Conservation (phyloP, 2,888 invertebrate species). For the Ischnus inquisitorius region DNA sequence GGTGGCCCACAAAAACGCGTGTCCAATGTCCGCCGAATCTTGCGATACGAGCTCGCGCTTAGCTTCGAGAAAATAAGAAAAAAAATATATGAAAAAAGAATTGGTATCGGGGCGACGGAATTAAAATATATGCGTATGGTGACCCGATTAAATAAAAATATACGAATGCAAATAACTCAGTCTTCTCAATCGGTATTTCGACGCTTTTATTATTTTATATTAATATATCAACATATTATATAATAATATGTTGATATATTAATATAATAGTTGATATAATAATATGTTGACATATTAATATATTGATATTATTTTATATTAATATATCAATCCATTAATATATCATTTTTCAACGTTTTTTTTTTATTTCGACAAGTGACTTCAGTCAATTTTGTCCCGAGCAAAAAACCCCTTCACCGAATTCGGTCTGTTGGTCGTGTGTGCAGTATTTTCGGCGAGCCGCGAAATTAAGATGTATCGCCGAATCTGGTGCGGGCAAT, state of each 20-base stretch:
- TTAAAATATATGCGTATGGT: constrained; percentile 17
- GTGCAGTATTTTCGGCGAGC: constrained; percentile 74
- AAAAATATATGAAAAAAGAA: constrained; percentile 45
- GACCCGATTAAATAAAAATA: background rate
- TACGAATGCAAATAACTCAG: too few relatives aligned
- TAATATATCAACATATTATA: too few relatives aligned
- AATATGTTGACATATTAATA: too few relatives aligned
- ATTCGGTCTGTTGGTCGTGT: constrained; percentile 65
- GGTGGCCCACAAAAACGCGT: constrained; percentile 62
- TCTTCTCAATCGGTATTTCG: too few relatives aligned
- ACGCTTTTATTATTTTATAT: too few relatives aligned
- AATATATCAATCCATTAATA: too few relatives aligned
- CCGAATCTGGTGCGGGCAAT: constrained; percentile 84
- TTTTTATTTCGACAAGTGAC: background rate
- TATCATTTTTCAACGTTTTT: background rate
- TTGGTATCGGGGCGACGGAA: constrained; percentile 7
- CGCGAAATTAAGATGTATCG: constrained; percentile 85
- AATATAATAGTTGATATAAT: too few relatives aligned
- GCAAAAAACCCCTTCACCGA: background rate
- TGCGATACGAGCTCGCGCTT: constrained; percentile 33
- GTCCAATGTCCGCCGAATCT: constrained; percentile 47
- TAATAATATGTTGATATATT: too few relatives aligned
- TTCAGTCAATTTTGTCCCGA: constrained; percentile 15
- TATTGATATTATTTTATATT: too few relatives aligned
- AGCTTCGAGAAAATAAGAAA: background rate